Conservation (phyloP, 2,797 vertebrate genomes). For the Sus cebifrons region DNA sequence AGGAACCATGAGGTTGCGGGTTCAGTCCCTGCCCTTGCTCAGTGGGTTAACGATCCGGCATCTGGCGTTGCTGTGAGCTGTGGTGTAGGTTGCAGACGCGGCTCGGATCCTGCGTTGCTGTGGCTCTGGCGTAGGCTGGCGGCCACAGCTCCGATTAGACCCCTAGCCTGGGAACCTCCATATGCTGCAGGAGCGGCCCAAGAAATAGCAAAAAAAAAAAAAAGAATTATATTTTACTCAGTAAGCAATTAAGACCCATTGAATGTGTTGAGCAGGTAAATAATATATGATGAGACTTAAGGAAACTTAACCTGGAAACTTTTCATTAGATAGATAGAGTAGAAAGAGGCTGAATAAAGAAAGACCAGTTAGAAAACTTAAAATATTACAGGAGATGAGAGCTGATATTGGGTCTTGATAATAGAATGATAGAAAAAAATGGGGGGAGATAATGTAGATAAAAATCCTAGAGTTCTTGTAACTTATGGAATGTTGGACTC, state of each 20-base stretch:
- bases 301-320: background rate
- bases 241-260: background rate
- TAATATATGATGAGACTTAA: background rate
- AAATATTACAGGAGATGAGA: conserved; percentile 16
- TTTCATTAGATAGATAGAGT: background rate
- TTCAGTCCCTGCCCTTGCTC: too few relatives aligned
- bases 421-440: background rate
- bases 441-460: background rate
- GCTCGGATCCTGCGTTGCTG: too few relatives aligned
- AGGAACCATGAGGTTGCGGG: too few relatives aligned
- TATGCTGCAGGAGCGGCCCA: too few relatives aligned
- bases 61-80: too few relatives aligned
- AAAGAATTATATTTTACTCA: background rate
- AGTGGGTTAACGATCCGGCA: too few relatives aligned
- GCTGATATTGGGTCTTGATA: background rate
- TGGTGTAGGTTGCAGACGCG: too few relatives aligned
- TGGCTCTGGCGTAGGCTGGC: too few relatives aligned
- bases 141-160: too few relatives aligned
- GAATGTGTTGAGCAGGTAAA: background rate
- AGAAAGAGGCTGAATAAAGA: background rate
- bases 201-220: too few relatives aligned
- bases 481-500: background rate
- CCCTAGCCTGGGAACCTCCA: too few relatives aligned
- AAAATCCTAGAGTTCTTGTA: background rate
- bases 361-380: background rate